Evolutionary conservation across 2,888 invertebrate genomes (phyloP).

Genomic region (Alloplasta piceator): DNA sequence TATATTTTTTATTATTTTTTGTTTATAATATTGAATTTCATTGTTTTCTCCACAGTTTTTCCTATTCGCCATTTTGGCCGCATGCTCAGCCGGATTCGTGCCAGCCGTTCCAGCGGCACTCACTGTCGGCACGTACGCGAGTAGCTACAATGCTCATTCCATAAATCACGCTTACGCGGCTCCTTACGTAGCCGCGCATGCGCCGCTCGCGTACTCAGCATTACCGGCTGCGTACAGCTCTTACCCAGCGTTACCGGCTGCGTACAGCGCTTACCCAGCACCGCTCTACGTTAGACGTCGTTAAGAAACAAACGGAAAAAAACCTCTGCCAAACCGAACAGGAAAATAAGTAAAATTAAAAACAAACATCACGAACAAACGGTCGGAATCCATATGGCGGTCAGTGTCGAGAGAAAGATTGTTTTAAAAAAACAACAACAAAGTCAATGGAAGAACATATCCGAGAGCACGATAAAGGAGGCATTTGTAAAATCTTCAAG

Average conservation of each 20-base stretch:
- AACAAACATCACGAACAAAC: slow-evolving; percentile 12
- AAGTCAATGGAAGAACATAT: too few relatives aligned
- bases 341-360: slow-evolving; percentile 6
- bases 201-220: slow-evolving; percentile 70
- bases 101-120: slow-evolving; percentile 84
- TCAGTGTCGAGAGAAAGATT: slow-evolving; percentile 23
- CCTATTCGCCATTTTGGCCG: slow-evolving; percentile 76
- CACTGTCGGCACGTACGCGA: slow-evolving; percentile 89
- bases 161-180: slow-evolving; percentile 91
- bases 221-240: slow-evolving; percentile 68
- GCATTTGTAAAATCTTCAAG: not conserved
- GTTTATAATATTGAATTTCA: slow-evolving; percentile 17
- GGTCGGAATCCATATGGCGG: slow-evolving; percentile 53
- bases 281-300: slow-evolving; percentile 74
- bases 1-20: not conserved
- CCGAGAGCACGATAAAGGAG: slow-evolving; percentile 23
- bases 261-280: slow-evolving; percentile 70
- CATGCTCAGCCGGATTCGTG: slow-evolving; percentile 76
- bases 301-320: slow-evolving; percentile 58
- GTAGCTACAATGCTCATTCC: slow-evolving; percentile 90
- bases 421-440: not conserved
- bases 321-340: not conserved
- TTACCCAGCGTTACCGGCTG: slow-evolving; percentile 62
- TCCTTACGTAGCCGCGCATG: slow-evolving; percentile 83
- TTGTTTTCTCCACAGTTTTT: slow-evolving; percentile 70